Percentiles rank a stretch among this genome's conserved stretches.
Conservation (phyloP, 2,113 vertebrate genomes). For the Crotalus tigris region DNA sequence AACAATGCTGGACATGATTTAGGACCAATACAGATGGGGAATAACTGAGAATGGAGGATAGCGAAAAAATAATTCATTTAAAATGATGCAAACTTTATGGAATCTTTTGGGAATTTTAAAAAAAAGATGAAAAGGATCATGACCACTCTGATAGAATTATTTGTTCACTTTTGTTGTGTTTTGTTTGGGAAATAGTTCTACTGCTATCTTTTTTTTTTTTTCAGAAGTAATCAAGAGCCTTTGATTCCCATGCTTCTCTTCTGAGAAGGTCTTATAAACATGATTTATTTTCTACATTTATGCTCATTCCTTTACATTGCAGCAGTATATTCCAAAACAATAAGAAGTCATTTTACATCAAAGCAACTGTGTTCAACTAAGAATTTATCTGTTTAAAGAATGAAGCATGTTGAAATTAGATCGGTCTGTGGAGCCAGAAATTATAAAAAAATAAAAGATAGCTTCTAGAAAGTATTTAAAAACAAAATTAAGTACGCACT, state of each 20-base stretch:
- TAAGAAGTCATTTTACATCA: neutral
- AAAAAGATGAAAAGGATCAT: neutral
- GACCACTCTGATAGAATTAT: neutral
- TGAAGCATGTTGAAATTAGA: neutral
- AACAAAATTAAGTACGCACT: neutral
- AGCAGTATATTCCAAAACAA: neutral
- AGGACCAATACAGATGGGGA: neutral
- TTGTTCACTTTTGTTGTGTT: neutral
- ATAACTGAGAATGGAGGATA: neutral
- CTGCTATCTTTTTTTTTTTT: neutral
- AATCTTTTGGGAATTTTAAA: neutral
- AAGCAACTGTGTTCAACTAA: neutral
- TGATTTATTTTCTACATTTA: neutral
- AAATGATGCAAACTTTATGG: neutral
- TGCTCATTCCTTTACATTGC: neutral
- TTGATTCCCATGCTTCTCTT: neutral
- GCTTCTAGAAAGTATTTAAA: neutral
- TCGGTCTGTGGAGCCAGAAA: neutral
- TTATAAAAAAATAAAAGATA: neutral
- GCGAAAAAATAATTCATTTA: neutral
- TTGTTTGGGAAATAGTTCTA: neutral
- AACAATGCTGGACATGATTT: neutral
- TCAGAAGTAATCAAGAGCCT: neutral
- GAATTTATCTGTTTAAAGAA: neutral
- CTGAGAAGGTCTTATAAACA: neutral